Conservation (phyloP, 2,888 invertebrate genomes). For the Dicyrtoma fusca region DNA sequence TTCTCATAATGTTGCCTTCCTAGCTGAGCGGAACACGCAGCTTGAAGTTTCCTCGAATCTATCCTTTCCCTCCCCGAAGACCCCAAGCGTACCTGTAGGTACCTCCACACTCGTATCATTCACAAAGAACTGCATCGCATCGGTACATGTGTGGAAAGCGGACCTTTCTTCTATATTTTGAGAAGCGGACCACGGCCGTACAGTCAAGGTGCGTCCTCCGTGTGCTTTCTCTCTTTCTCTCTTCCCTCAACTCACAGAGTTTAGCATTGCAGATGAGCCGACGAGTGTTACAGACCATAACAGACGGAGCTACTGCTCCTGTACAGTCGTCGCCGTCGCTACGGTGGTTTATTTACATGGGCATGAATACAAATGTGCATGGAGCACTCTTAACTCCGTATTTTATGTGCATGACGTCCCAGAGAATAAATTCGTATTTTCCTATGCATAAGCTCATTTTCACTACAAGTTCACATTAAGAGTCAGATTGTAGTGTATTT, state of each 20-base stretch:
- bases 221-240: constrained; percentile 4
- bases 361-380: constrained; percentile 19
- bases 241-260: neutral
- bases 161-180: too few species aligned
- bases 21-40: too few species aligned
- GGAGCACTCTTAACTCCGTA: neutral
- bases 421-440: neutral
- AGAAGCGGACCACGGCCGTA: too few species aligned
- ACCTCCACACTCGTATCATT: neutral
- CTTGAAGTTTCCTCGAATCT: too few species aligned
- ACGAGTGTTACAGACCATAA: too few species aligned
- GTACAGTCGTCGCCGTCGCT: too few species aligned
- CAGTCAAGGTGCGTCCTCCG: neutral
- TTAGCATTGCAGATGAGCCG: constrained; percentile 9
- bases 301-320: too few species aligned
- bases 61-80: neutral
- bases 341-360: constrained; percentile 11
- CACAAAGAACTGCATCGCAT: neutral
- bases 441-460: constrained; percentile 5
- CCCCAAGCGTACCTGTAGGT: too few species aligned
- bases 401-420: too few species aligned
- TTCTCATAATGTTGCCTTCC: neutral
- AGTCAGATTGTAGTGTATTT: constrained; percentile 2
- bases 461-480: neutral
- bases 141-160: too few species aligned